A percentile compares a stretch with the other conserved stretches of the same genome.
Conservation (phyloP, 2,797 vertebrate species). For the Scleropages formosus region DNA sequence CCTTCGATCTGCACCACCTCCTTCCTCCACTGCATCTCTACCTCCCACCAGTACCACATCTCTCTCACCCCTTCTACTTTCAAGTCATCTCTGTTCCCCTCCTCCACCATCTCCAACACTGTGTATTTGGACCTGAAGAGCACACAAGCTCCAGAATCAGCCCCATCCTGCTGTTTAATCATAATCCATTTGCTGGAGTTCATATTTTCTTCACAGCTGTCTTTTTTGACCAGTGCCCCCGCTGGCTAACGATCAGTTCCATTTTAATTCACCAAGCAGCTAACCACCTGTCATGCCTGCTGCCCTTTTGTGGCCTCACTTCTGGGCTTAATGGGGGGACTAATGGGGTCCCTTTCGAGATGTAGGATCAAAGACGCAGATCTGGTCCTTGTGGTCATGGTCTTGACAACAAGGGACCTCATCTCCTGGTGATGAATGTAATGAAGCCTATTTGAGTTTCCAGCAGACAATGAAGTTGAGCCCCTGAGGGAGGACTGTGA, state of each 20-base stretch:
- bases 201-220: too few species aligned
- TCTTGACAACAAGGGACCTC: not conserved
- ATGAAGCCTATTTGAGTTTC: not conserved
- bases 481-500: not conserved
- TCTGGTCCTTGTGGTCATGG: not conserved
- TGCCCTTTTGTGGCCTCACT: not conserved
- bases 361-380: not conserved
- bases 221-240: not conserved
- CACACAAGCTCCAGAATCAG: not conserved
- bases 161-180: not conserved
- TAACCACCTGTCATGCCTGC: not conserved
- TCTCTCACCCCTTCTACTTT: too few species aligned
- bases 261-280: not conserved
- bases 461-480: not conserved
- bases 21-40: too few species aligned
- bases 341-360: not conserved
- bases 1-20: too few species aligned
- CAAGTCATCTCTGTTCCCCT: too few species aligned
- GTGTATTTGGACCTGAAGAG: not conserved
- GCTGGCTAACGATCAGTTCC: not conserved
- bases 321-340: not conserved
- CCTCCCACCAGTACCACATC: too few species aligned
- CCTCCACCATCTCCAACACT: not conserved
- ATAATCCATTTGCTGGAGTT: not conserved
- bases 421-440: not conserved